Evolutionary conservation across 2,888 invertebrate genomes (phyloP), one percentile per base, ranked within the genome.

Genomic region (Penaeus monodon): DNA sequence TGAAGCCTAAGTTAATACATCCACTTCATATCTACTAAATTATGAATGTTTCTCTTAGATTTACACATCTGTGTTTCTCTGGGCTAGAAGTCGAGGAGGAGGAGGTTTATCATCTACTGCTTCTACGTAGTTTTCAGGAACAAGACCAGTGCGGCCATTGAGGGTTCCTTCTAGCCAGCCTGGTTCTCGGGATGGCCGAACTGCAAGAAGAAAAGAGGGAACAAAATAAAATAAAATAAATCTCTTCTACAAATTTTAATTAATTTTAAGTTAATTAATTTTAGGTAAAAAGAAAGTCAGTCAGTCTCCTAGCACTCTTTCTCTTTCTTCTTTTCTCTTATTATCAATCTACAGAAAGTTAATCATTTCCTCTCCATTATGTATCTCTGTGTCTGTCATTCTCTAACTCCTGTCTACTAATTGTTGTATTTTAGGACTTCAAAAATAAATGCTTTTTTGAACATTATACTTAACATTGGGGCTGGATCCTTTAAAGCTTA

Each of bases 121-220:
- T 94, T 98, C 98, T 87, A 98, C 98, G 93, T 99, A 99, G 94
- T 99, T 99, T 93, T 97, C 97, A 89, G 98, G 98, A 93, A 99
- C 96, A 90, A 99, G 94, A 81, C 99, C 98, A 80, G 95, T 96
- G 93, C 96, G 96, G 88, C 98, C 98, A 93, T 97, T 96, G 91
- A 99, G 94, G 84, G 96, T 96, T 90, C 99, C 99, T 93, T 98
- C 97, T 92, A 99, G 94, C 99, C 99, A 99, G 91, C 99, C 99
- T 33, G 98, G 98, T 93, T 99, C 99, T 92, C 96, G 95, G 44
- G 98, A 98, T 91, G 95, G 94, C 91, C 96, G 95, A 88, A 97
- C 97, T 97, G 93, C 81, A 94, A 93, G 86, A 89, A 86, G 89
- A 89, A 44, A 57, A 57, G 57, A 3, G 17, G 17, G 57, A 57